Conservation (phyloP, 2,888 invertebrate genomes). For the Drosophila siamana region DNA sequence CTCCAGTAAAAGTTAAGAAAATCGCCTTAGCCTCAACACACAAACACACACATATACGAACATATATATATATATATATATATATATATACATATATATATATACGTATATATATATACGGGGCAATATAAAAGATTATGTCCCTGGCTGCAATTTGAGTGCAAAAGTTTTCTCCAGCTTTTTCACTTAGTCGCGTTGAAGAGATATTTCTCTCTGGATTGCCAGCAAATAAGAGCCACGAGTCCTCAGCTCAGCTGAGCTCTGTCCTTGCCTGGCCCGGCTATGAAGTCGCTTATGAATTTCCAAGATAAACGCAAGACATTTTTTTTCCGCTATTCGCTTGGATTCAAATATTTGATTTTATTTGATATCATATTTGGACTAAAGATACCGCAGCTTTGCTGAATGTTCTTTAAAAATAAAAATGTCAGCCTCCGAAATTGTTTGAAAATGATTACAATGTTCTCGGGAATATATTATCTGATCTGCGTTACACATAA, state of each 20-base stretch:
- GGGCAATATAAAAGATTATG: conserved; percentile 54
- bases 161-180: conserved; percentile 65
- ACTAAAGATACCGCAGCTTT: neutral
- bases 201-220: conserved; percentile 13
- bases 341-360: conserved; percentile 40
- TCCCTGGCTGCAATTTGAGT: conserved; percentile 57
- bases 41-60: conserved; percentile 38
- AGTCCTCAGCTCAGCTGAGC: neutral
- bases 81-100: conserved; percentile 33
- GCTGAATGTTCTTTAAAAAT: neutral
- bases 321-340: conserved; percentile 40
- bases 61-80: neutral
- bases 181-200: conserved; percentile 50
- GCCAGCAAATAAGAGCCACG: conserved; percentile 32
- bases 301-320: conserved; percentile 61
- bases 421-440: neutral
- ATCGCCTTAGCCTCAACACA: conserved; percentile 55
- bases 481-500: neutral
- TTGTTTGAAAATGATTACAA: neutral
- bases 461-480: too few species aligned
- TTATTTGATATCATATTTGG: conserved; percentile 31
- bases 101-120: conserved; percentile 22
- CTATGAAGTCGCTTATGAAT: conserved; percentile 44
- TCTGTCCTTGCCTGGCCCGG: conserved; percentile 5
- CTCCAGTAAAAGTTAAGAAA: conserved; percentile 66